phyloP scores from a whole-genome alignment of 2,797 vertebrate genomes.

The Scleropages formosus region DNA sequence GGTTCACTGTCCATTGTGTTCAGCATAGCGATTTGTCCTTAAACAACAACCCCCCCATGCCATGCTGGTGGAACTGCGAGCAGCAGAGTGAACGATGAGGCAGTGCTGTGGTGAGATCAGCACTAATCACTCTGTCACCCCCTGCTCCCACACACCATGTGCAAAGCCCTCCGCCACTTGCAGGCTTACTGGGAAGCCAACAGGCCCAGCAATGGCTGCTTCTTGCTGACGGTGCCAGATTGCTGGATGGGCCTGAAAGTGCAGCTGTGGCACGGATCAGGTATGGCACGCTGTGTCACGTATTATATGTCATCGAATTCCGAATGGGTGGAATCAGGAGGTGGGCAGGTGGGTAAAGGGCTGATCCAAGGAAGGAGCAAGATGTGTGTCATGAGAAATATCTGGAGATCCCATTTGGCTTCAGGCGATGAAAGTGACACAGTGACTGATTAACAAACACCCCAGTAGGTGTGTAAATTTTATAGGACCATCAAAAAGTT shows the following conservation, averaged over 20 bases:
- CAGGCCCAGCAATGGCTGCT: neutral
- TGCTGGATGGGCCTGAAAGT: neutral
- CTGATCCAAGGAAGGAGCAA: neutral
- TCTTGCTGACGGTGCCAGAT: constrained; percentile 18
- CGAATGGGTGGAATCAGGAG: neutral
- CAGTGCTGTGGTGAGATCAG: neutral
- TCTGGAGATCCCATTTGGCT: neutral
- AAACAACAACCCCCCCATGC: too few relatives aligned
- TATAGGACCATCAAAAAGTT: too few relatives aligned
- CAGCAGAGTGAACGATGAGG: neutral
- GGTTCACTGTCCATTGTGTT: neutral
- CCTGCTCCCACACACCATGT: neutral
- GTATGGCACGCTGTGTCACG: neutral
- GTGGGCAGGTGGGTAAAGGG: neutral
- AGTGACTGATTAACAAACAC: neutral
- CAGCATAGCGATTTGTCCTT: neutral
- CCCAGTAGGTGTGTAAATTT: too few relatives aligned
- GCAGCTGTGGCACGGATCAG: neutral
- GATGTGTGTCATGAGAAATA: neutral
- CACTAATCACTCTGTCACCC: neutral
- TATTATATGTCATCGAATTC: neutral
- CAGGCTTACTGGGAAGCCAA: neutral
- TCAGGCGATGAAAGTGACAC: neutral
- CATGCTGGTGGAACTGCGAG: neutral
- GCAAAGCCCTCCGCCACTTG: neutral